Percentiles rank a stretch among this genome's conserved stretches.
Conservation (phyloP, 2,888 invertebrate genomes). For the Apotomis turbidana region DNA sequence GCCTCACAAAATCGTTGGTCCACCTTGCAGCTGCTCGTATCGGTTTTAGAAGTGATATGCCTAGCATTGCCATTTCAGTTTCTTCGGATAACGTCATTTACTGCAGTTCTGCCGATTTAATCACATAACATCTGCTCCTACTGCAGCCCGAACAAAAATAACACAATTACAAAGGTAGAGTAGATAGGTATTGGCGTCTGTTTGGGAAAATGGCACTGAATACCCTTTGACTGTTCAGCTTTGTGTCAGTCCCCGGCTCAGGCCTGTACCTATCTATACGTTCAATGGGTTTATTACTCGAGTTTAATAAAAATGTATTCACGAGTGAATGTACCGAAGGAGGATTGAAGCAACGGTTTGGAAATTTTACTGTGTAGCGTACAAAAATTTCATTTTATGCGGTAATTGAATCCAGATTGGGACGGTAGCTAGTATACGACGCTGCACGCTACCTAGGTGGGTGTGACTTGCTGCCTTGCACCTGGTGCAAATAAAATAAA, state of each 20-base stretch:
- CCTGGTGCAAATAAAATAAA: too few relatives aligned
- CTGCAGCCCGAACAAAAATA: not conserved
- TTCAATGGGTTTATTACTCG: slow-evolving; percentile 2
- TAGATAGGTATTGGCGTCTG: not conserved
- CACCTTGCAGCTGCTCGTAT: too few relatives aligned
- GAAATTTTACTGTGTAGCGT: not conserved
- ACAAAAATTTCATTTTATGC: too few relatives aligned
- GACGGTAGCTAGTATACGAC: too few relatives aligned
- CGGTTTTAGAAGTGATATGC: too few relatives aligned
- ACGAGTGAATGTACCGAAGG: not conserved
- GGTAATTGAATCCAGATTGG: too few relatives aligned
- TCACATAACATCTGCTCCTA: not conserved
- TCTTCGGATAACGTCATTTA: too few relatives aligned
- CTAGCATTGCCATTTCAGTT: too few relatives aligned
- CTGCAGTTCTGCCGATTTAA: too few relatives aligned
- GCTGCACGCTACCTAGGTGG: too few relatives aligned
- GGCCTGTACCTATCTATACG: slow-evolving; percentile 2
- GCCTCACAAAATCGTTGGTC: too few relatives aligned
- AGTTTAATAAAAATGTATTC: not conserved
- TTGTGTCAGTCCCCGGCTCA: slow-evolving; percentile 2
- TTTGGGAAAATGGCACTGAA: not conserved
- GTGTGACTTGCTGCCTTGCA: too few relatives aligned
- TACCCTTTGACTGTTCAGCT: slow-evolving; percentile 2
- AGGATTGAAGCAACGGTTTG: not conserved
- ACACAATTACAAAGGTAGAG: not conserved